Conservation (phyloP, 2,113 vertebrate species). For the Furnarius figulus region DNA sequence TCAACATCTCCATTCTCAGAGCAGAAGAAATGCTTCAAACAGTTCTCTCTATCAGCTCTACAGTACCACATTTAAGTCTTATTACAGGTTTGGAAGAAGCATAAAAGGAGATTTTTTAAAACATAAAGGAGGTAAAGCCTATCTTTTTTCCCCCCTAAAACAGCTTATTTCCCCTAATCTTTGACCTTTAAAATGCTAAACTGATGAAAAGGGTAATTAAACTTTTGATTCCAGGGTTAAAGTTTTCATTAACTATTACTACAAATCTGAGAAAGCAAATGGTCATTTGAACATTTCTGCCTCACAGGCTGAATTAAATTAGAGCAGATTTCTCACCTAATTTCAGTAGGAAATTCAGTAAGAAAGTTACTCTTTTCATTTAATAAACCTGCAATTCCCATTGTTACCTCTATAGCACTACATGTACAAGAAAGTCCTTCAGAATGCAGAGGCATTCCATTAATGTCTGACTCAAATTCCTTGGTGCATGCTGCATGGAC, state of each 20-base stretch:
- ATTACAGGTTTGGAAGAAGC: neutral
- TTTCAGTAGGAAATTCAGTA: neutral
- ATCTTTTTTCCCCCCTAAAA: neutral
- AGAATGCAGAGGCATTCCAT: neutral
- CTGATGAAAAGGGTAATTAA: neutral
- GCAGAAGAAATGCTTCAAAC: neutral
- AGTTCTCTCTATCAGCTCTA: neutral
- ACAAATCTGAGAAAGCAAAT: neutral
- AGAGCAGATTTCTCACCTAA: neutral
- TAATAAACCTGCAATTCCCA: neutral
- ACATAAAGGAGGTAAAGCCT: neutral
- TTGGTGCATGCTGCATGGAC: neutral
- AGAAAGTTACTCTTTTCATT: neutral
- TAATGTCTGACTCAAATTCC: neutral
- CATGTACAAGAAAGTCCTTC: neutral
- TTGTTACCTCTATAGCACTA: neutral
- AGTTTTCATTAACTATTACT: neutral
- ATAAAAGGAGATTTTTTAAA: neutral
- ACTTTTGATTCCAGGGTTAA: neutral
- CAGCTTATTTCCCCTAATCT: neutral
- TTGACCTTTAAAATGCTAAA: slow-evolving; percentile 13
- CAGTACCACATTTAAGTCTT: neutral
- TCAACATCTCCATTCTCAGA: neutral
- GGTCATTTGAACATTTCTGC: neutral
- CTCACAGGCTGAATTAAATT: neutral